These are phyloP conservation scores for Bimastos eiseni DNA, from an alignment of 2,888 invertebrate species.

Conservation along the genomic window DNA sequence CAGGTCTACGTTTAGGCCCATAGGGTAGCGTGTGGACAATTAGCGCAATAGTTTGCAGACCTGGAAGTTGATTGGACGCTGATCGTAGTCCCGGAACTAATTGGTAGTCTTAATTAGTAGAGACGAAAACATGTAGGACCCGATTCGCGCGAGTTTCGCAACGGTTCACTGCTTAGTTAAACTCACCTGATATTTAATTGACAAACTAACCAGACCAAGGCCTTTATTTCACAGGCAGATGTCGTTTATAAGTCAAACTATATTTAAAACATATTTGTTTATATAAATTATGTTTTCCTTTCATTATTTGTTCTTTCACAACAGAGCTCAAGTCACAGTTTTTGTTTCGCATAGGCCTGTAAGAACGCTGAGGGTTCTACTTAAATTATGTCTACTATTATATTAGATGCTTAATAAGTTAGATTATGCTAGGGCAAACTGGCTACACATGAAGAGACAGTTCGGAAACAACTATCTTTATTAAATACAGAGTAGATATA, in stretches of 20 bases:
- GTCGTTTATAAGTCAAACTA: no score
- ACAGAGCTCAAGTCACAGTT: not conserved
- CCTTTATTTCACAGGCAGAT: not conserved
- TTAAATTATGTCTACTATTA: no score
- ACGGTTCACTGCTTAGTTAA: not conserved
- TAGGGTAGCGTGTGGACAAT: not conserved
- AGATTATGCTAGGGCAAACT: no score
- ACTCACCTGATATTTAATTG: not conserved
- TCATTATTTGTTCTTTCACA: not conserved
- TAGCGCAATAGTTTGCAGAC: not conserved
- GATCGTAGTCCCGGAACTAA: not conserved
- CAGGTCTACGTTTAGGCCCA: no score
- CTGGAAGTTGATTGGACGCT: not conserved
- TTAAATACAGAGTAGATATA: no score
- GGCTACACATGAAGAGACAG: no score
- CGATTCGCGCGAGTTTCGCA: not conserved
- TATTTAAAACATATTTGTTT: no score
- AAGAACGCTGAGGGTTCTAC: no score
- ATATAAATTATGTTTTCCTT: not conserved
- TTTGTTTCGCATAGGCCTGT: not conserved
- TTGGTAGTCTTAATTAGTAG: not conserved
- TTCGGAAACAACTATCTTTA: no score
- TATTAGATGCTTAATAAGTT: no score
- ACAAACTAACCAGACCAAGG: not conserved
- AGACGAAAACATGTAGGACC: not conserved